Evolutionary conservation across 2,888 invertebrate species (phyloP), one percentile per base, ranked within the genome.

Genomic region (Chrysopilus asiliformis): DNA sequence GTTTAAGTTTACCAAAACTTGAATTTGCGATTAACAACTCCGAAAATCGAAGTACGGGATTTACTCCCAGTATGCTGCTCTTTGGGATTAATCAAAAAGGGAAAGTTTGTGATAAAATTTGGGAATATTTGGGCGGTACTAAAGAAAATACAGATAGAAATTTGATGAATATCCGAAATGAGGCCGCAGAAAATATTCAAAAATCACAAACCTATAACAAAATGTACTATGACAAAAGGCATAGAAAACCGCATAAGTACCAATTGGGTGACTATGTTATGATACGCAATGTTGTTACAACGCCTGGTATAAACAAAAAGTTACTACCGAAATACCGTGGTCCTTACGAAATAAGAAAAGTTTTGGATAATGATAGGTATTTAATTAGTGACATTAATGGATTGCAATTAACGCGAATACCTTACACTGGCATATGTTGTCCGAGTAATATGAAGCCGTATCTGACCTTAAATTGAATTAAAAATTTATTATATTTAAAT

Each of bases 281-380:
- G 44, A 43, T 49, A n/a, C 20, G 36, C 18, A 49, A 50, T 31
- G 36, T 43, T 6, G 47, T 44, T 19, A 44, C 40, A 15, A 40
- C 45, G 2, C 32, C 34, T 2, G 46, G 45, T 4, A 39, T 32
- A 16, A 47, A 43, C 34, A 47, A 49, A 31, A 49, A 49, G 34
- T 34, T 47, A 6, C 43, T 48, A 15, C 43, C 44, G 4, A 48
- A 46, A 30, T 49, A 36, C 42, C 43, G 45, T 33, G 48, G 48
- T 9, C 50, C 49, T 14, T 49, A 48, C 36, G 44, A 34, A 17
- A 41, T 48, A 20, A 40, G 38, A 16, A 47, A 47, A 38, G 40
- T 44, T 5, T 46, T 18, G 31, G 13, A n/a, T n/a, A n/a, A n/a
- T n/a, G 13, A n/a, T n/a, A n/a, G n/a, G n/a, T n/a, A n/a, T n/a